Evolutionary conservation across 2,113 vertebrate genomes (phyloP), one percentile per base, ranked within the genome.

Genomic region (Baryphthengus martii): DNA sequence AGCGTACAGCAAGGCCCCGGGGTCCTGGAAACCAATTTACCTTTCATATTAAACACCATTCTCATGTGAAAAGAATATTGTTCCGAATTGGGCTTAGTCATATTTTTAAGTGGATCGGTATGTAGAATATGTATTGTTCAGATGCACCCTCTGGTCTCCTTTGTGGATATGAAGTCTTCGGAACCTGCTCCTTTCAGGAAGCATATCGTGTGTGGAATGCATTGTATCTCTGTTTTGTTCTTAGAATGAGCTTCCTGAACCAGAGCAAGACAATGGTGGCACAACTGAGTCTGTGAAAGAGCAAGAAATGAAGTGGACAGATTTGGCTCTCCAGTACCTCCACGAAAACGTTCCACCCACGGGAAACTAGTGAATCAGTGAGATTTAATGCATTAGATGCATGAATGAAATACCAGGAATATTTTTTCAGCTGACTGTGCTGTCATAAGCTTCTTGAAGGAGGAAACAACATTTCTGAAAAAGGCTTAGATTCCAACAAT

Each of bases 251-350:
- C 98, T 99, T 77, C 99, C 99, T 18, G 99, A 99, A 91, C 99
- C 99, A 42, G 99, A 99, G 85, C 99, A 99, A 96, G 99, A 99
- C 97, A 99, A 99, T 1, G 99, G 99, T 2, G 99, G 99, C 89
- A 99, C 99, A 71, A 99, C 99, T 0, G 99, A 99, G 95, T 99
- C 99, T 3, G 99, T 99, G 78, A 99, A 99, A 93, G 99, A 99
- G 78, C 99, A 99, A 94, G 99, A 99, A 96, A 99, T 99, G 99
- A 99, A 99, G 97, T 99, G 99, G 99, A 98, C 99, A 10, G 99
- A 99, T 96, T 95, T 99, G 65, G 98, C 99, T 59, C 97, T 99
- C 37, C 99, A 99, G 92, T 99, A 98, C 89, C 98, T 99, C 67
- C 99, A 99, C 33, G 99, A 99, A 97, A 99, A 99, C 0, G 98